phyloP scores from a whole-genome alignment of 2,797 vertebrate genomes.

The Sebastiscus tertius region DNA sequence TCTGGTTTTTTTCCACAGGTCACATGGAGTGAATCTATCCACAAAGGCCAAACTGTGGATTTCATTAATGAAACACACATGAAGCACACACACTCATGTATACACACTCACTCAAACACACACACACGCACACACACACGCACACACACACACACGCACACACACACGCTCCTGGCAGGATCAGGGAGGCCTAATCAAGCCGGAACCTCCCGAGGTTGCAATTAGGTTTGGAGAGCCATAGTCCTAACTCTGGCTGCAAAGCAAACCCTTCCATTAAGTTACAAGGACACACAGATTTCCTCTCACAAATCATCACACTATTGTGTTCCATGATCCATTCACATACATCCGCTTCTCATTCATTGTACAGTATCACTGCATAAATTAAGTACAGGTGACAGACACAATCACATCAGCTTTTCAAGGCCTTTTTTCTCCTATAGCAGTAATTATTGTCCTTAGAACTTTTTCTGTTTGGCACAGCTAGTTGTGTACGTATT shows the following conservation, averaged over 20 bases:
- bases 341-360: background rate
- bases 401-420: background rate
- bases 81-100: background rate
- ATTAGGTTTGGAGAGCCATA: constrained; percentile 66
- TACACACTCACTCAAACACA: background rate
- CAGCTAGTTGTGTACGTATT: too few relatives aligned
- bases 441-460: too few relatives aligned
- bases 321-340: background rate
- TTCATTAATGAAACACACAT: constrained; percentile 68
- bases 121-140: constrained; percentile 25
- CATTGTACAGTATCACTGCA: background rate
- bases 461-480: too few relatives aligned
- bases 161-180: constrained; percentile 44
- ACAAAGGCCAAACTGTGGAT: constrained; percentile 66
- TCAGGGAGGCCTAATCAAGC: constrained; percentile 66
- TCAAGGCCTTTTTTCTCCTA: background rate
- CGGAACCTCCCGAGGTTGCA: constrained; percentile 67
- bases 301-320: constrained; percentile 15
- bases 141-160: constrained; percentile 10
- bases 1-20: constrained; percentile 62
- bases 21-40: constrained; percentile 68
- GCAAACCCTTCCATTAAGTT: constrained; percentile 33
- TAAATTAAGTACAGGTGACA: background rate
- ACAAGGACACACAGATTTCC: constrained; percentile 37
- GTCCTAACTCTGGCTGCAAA: constrained; percentile 45